These are phyloP conservation scores for Pseudomugil tenellus DNA, from an alignment of 2,797 vertebrate species.

Conservation along the genomic window DNA sequence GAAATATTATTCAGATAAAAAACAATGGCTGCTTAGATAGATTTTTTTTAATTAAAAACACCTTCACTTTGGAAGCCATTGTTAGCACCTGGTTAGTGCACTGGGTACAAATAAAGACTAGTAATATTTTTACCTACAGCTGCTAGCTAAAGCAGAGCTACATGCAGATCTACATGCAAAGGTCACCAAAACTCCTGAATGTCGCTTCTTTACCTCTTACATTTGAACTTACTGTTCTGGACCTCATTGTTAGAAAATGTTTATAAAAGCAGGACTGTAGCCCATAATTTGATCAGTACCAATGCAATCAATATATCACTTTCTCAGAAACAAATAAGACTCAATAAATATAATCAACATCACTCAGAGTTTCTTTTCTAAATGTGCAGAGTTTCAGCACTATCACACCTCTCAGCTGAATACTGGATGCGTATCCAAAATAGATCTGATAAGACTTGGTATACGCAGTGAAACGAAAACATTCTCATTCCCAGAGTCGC, in stretches of 20 bases:
- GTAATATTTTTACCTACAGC: conserved; percentile 29
- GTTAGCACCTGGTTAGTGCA: not conserved
- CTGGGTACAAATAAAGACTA: conserved; percentile 27
- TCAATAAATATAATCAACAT: not conserved
- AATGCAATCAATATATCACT: not conserved
- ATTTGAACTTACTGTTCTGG: not conserved
- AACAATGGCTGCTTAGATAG: not conserved
- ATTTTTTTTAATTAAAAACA: not conserved
- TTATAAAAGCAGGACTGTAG: not conserved
- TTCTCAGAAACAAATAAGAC: not conserved
- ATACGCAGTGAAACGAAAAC: not conserved
- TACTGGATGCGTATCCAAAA: not conserved
- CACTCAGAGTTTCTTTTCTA: not conserved
- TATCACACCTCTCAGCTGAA: not conserved
- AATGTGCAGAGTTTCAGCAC: not conserved
- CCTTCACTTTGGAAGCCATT: too few species aligned
- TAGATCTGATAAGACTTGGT: not conserved
- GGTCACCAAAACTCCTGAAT: conserved; percentile 28
- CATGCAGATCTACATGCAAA: too few species aligned
- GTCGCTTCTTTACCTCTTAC: not conserved
- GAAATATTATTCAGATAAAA: conserved; percentile 1
- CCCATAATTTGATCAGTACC: not conserved
- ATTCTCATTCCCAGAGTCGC: not conserved
- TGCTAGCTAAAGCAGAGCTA: conserved; percentile 9
- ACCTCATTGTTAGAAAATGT: not conserved